Evolutionary conservation across 2,888 invertebrate species (phyloP), one percentile per base, ranked within the genome.

Genomic region (Neuroscelio doddi): DNA sequence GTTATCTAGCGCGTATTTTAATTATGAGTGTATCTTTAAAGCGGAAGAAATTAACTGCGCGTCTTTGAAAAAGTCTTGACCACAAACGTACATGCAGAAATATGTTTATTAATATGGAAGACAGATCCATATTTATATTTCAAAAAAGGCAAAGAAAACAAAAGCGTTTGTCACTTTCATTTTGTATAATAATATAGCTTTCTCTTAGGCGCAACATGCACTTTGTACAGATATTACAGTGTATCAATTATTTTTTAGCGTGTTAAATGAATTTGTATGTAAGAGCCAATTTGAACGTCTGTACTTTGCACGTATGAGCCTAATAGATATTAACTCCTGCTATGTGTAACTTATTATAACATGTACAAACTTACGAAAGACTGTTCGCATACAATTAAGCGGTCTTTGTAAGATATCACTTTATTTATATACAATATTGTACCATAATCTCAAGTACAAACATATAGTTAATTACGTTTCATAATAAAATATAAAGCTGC

Each of bases 391-490:
- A 75, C 68, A 69, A 72, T 71, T 76, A 73, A 76, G 75, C 78
- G 75, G 80, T 79, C 78, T 78, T 78, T 80, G 79, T 79, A 75
- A 79, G 76, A 79, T 80, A 79, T 79, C 77, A 80, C 77, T 79
- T 80, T 80, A 80, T 80, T 80, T 80, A 80, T 80, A 79, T 79
- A 79, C 80, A 77, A 80, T 78, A 78, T 71, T 80, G 80, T 80
- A 80, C 77, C 76, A 80, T 80, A 80, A 78, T 79, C 78, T 80
- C 77, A 77, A 80, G 80, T 80, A 80, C 80, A 80, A 80, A 80
- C 74, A 78, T 78, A 79, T 78, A 80, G 79, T 79, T 80, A 71
- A 78, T 78, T 80, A 79, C 78, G 76, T 79, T 80, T 79, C 79
- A 74, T 80, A 80, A 80, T 78, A 80, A 79, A 80, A 79, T 68